A percentile compares a stretch with the other conserved stretches of the same genome.
These are phyloP conservation scores for Yponomeuta cagnagella DNA, from an alignment of 2,888 invertebrate species.

Conservation along the genomic window DNA sequence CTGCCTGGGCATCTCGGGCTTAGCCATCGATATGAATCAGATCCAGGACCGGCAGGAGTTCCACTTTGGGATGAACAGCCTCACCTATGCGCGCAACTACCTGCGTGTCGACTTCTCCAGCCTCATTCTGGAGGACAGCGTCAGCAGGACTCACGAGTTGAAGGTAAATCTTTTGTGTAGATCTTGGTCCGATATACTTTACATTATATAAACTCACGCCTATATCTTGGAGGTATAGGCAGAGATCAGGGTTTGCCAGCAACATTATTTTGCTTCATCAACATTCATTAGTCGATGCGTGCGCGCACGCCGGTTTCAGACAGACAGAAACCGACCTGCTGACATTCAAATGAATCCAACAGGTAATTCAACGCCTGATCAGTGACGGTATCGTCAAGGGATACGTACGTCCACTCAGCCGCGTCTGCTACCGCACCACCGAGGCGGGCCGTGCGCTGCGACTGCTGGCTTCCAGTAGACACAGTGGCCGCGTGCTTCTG, in stretches of 20 bases:
- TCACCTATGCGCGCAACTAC: constrained; percentile 26
- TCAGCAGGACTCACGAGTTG: constrained; percentile 14
- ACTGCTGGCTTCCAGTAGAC: constrained; percentile 11
- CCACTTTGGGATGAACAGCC: constrained; percentile 27
- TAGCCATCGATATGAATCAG: constrained; percentile 26
- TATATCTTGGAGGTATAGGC: too few relatives aligned
- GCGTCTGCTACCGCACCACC: constrained; percentile 11
- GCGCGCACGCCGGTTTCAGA: too few relatives aligned
- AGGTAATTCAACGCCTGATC: constrained; percentile 12
- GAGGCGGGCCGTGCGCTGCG: constrained; percentile 13
- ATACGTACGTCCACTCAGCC: constrained; percentile 15
- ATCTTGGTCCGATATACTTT: too few relatives aligned
- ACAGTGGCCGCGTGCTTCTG: constrained; percentile 14
- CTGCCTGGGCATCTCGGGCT: constrained; percentile 21
- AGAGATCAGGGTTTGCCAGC: too few relatives aligned
- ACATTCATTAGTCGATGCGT: too few relatives aligned
- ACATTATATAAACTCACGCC: too few relatives aligned
- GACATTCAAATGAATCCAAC: neutral
- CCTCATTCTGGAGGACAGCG: constrained; percentile 18
- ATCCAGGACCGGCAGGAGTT: constrained; percentile 28
- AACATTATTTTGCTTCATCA: too few relatives aligned
- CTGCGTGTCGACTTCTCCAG: constrained; percentile 30
- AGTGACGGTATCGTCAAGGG: constrained; percentile 15
- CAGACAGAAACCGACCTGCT: too few relatives aligned
- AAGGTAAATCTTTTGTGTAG: constrained; percentile 19